Conservation (phyloP, 2,113 vertebrate genomes). For the Ailurus styani region DNA sequence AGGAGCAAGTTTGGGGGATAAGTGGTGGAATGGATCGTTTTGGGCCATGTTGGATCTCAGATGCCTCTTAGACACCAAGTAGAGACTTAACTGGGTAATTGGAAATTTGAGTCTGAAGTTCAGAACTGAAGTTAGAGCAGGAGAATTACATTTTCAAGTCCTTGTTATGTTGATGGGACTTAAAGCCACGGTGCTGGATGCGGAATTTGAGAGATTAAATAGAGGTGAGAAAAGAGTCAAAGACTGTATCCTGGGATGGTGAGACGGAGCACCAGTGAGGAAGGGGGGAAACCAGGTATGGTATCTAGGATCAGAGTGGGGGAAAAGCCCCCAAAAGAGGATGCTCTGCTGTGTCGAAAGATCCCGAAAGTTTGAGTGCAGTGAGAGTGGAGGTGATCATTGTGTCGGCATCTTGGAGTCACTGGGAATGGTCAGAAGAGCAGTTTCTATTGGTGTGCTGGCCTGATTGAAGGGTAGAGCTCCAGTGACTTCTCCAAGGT, state of each 20-base stretch:
- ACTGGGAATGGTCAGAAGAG: neutral
- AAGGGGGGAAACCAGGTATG: neutral
- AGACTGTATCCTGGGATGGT: neutral
- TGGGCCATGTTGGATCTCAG: neutral
- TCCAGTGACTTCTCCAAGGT: neutral
- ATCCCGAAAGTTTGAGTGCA: no score
- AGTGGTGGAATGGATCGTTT: neutral
- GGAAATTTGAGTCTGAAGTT: neutral
- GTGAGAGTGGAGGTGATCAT: neutral
- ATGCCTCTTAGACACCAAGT: neutral
- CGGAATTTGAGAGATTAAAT: neutral
- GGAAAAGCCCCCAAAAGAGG: neutral
- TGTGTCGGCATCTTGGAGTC: neutral
- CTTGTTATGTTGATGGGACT: neutral
- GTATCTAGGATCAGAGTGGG: neutral
- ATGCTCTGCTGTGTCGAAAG: neutral
- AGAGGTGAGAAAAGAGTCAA: neutral
- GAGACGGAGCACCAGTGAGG: neutral
- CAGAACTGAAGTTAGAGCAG: neutral
- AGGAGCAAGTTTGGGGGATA: neutral
- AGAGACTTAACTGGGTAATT: neutral
- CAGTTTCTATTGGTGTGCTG: neutral
- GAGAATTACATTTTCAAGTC: neutral
- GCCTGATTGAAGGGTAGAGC: neutral
- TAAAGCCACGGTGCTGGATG: neutral